Conservation (phyloP, 2,888 invertebrate genomes). For the Machimus rusticus region DNA sequence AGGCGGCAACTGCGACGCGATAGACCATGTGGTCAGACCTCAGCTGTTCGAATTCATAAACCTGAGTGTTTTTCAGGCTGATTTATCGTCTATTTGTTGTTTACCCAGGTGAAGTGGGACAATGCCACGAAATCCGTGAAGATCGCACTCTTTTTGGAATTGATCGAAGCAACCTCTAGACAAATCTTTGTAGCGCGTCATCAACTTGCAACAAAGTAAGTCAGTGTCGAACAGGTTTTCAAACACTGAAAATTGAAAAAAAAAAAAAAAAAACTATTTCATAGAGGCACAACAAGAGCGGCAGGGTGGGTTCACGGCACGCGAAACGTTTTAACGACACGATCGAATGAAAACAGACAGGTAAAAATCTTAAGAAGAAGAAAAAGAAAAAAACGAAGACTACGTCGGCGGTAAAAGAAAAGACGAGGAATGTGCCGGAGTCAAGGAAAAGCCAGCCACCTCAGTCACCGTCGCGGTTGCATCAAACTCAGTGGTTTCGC, state of each 20-base stretch:
- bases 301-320: slow-evolving; percentile 8
- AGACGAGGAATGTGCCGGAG: not conserved
- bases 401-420: not conserved
- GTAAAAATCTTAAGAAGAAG: not conserved
- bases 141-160: slow-evolving; percentile 7
- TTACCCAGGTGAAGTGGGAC: slow-evolving; percentile 24
- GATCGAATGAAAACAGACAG: not conserved
- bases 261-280: not conserved
- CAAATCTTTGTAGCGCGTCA: not conserved
- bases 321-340: slow-evolving; percentile 33
- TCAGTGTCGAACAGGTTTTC: slow-evolving; percentile 31
- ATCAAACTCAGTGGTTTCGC: slow-evolving; percentile 23
- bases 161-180: not conserved
- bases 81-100: not conserved
- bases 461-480: slow-evolving; percentile 30
- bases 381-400: not conserved
- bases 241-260: not conserved
- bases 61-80: not conserved
- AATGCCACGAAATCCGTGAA: not conserved
- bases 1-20: not conserved
- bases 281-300: not conserved
- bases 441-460: slow-evolving; percentile 33
- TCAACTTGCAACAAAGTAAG: not conserved
- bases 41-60: not conserved
- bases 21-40: not conserved